Conservation (phyloP, 2,888 invertebrate species). For the Meiosimyza decipiens region DNA sequence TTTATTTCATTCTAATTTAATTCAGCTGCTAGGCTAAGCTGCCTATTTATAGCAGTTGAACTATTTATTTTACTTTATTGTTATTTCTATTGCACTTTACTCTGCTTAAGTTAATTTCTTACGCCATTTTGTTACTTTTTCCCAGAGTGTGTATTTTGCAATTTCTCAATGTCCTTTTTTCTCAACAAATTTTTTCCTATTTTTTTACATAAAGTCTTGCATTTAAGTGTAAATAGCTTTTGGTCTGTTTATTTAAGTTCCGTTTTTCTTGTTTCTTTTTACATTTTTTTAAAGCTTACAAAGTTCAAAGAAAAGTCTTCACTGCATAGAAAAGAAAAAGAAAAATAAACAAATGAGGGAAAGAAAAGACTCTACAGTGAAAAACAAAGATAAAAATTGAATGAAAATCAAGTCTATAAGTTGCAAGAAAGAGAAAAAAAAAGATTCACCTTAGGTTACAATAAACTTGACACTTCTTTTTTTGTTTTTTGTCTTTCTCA, state of each 20-base stretch:
- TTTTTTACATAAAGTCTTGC: too few species aligned
- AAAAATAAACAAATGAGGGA: conserved; percentile 23
- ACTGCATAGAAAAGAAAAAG: conserved; percentile 10
- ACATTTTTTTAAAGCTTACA: not conserved
- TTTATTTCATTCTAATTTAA: too few species aligned
- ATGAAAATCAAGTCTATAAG: conserved; percentile 29
- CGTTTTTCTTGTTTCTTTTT: not conserved
- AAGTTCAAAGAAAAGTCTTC: conserved; percentile 22
- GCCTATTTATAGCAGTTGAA: not conserved
- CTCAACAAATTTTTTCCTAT: too few species aligned
- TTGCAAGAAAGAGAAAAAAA: conserved; percentile 26
- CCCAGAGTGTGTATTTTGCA: too few species aligned
- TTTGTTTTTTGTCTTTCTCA: conserved; percentile 12
- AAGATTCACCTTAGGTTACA: conserved; percentile 33
- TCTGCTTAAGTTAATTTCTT: too few species aligned
- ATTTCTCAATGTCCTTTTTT: too few species aligned
- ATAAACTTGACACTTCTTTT: conserved; percentile 25
- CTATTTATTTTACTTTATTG: not conserved
- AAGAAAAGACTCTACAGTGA: conserved; percentile 20
- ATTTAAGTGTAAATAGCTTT: conserved; percentile 27
- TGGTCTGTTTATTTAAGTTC: conserved; percentile 23
- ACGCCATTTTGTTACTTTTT: too few species aligned
- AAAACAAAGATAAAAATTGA: conserved; percentile 9
- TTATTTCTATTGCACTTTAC: not conserved
- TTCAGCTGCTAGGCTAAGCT: not conserved